These are phyloP conservation scores for Candidula unifasciata DNA, from an alignment of 2,888 invertebrate species.

Conservation along the genomic window DNA sequence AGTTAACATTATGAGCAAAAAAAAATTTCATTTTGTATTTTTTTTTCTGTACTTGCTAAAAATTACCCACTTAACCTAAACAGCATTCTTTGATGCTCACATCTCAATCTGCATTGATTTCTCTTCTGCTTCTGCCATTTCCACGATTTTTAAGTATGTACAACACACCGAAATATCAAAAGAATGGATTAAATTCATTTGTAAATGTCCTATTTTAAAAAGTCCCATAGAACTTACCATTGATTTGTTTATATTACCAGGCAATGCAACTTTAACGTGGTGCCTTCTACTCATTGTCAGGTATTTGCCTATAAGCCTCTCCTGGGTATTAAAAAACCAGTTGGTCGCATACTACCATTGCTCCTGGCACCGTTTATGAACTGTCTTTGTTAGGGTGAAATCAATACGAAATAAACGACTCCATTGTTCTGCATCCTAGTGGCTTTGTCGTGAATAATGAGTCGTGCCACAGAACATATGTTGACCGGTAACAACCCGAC, in stretches of 20 bases:
- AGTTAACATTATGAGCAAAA: too few relatives aligned
- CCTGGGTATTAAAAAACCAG: conserved; percentile 6
- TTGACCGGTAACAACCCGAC: background rate
- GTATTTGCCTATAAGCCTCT: conserved; percentile 17
- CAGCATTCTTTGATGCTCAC: background rate
- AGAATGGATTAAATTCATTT: too few relatives aligned
- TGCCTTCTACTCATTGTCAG: background rate
- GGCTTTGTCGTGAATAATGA: too few relatives aligned
- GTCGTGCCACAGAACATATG: too few relatives aligned
- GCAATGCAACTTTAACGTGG: background rate
- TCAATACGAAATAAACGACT: conserved; percentile 16
- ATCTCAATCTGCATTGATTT: background rate
- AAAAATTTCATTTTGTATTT: too few relatives aligned
- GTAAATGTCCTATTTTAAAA: too few relatives aligned
- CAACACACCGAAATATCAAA: background rate
- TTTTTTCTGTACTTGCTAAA: background rate
- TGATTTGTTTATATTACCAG: conserved; percentile 5
- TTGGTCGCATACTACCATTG: background rate
- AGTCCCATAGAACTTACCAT: background rate
- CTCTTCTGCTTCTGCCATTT: background rate
- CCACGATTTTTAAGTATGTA: background rate
- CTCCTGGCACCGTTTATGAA: conserved; percentile 31
- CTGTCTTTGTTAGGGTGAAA: conserved; percentile 23
- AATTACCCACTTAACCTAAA: background rate
- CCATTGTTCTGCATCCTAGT: too few relatives aligned